Percentiles rank a stretch among this genome's conserved stretches.
Evolutionary conservation across 2,797 vertebrate species (phyloP).

Genomic region (Sciurus carolinensis): DNA sequence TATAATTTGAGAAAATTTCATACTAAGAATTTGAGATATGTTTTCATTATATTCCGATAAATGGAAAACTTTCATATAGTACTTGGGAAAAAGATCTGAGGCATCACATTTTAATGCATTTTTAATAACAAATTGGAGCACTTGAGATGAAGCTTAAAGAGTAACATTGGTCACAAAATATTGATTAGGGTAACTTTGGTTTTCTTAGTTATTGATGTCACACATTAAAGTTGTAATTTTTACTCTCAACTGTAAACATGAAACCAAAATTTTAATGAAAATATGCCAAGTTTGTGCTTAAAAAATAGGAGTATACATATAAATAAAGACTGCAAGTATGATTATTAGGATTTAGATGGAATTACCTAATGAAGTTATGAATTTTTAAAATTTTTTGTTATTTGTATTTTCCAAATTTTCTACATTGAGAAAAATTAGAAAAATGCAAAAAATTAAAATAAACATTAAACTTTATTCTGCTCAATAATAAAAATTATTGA

Average conservation of each 20-base stretch:
- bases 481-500: background rate
- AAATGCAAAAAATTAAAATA: background rate
- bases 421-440: background rate
- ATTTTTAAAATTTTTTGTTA: background rate
- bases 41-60: background rate
- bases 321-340: background rate
- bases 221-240: background rate
- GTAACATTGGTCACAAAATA: background rate
- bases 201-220: background rate
- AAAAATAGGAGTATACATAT: background rate
- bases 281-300: background rate
- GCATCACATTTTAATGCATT: background rate
- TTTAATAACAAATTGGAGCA: background rate
- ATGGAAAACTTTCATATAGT: background rate
- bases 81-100: rapidly evolving
- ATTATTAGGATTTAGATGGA: background rate
- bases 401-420: background rate
- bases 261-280: background rate
- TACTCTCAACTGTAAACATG: background rate
- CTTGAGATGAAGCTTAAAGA: background rate
- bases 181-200: background rate
- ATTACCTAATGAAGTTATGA: background rate
- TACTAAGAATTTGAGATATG: background rate
- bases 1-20: background rate
- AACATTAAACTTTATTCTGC: background rate